Percentiles rank a stretch among this genome's conserved stretches.
Evolutionary conservation across 2,888 invertebrate genomes (phyloP).

Genomic region (Parasteatoda lunata): DNA sequence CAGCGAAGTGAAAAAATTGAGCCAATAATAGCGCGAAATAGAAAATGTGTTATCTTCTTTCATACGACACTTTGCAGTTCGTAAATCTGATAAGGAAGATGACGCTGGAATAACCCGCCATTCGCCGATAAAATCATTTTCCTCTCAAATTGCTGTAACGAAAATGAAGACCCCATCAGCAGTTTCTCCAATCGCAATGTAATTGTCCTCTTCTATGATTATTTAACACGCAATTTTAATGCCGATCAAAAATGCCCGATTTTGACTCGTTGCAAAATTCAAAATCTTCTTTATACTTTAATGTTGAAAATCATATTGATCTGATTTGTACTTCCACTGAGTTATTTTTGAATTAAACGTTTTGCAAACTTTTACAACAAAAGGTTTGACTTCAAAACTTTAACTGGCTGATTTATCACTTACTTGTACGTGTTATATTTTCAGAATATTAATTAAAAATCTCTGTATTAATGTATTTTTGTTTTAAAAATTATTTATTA

Average conservation of each 20-base stretch:
- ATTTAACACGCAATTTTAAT: background rate
- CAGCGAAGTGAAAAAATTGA: constrained; percentile 1
- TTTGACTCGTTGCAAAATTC: background rate
- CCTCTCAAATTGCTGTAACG: constrained; percentile 26
- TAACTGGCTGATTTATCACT: no score
- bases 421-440: no score
- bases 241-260: background rate
- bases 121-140: constrained; percentile 44
- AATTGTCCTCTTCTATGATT: background rate
- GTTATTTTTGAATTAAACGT: no score
- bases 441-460: no score
- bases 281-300: no score
- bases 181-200: background rate
- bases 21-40: background rate
- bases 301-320: no score
- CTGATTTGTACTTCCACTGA: no score
- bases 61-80: constrained; percentile 40
- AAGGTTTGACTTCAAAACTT: no score
- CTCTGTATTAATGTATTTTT: no score
- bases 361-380: no score
- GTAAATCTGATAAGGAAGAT: constrained; percentile 48
- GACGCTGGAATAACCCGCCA: constrained; percentile 24
- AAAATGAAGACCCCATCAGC: constrained; percentile 6
- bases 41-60: constrained; percentile 5
- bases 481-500: no score